Percentiles rank a stretch among this genome's conserved stretches.
Conservation (phyloP, 1,140 invertebrate species). For the Alviniconcha marisindica region DNA sequence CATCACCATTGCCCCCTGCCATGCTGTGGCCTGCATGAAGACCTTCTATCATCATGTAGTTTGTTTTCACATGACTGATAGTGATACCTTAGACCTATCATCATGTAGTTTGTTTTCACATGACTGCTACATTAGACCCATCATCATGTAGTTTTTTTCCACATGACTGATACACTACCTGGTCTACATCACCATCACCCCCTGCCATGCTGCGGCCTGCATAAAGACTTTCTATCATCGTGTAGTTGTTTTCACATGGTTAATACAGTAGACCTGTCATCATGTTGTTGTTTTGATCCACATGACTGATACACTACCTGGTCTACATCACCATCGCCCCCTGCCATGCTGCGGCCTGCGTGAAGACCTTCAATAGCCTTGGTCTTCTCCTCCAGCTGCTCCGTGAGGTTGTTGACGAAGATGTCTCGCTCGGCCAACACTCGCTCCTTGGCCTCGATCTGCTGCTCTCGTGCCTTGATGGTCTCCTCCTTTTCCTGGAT, state of each 20-base stretch:
- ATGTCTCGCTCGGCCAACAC: conserved; percentile 67
- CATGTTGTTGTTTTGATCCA: too few species aligned
- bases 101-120: too few species aligned
- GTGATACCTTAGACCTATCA: too few species aligned
- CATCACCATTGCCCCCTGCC: conserved; percentile 37
- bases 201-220: conserved; percentile 39
- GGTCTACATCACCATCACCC: conserved; percentile 32
- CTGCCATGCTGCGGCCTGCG: conserved; percentile 36
- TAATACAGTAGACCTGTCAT: too few species aligned
- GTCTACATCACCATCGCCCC: conserved; percentile 37
- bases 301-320: too few species aligned
- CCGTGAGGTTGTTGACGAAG: conserved; percentile 61
- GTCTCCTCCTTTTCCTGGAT: conserved; percentile 66
- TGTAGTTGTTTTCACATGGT: too few species aligned
- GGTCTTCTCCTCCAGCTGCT: conserved; percentile 71
- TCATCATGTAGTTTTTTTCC: too few species aligned
- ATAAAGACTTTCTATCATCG: conserved; percentile 60
- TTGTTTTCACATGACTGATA: too few species aligned
- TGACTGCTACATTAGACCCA: too few species aligned
- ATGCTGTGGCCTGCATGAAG: conserved; percentile 46
- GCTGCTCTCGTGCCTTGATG: conserved; percentile 59
- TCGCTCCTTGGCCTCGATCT: conserved; percentile 69
- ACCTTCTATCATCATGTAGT: too few species aligned
- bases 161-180: too few species aligned
- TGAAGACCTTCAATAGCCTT: conserved; percentile 61